phyloP scores from a whole-genome alignment of 1,140 invertebrate species.

The Temnothorax curvispinosus region DNA sequence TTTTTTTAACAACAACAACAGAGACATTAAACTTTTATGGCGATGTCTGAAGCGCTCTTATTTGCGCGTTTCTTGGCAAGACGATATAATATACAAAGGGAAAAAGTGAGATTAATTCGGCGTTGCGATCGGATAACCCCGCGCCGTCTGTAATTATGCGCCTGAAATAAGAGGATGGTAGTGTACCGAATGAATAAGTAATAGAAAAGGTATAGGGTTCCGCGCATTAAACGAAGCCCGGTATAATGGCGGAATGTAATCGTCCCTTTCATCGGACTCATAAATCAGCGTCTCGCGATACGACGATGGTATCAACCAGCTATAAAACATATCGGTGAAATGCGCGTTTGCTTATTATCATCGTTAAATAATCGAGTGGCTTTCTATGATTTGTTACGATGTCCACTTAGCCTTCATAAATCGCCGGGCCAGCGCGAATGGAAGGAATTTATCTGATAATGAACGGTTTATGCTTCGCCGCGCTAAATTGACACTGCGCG shows the following conservation, averaged over 20 bases:
- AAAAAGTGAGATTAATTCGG: constrained; percentile 22
- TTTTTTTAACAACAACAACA: not conserved
- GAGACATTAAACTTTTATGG: not conserved
- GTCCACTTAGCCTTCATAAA: constrained; percentile 19
- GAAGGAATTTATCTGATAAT: constrained; percentile 15
- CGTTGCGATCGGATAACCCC: constrained; percentile 32
- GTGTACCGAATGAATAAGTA: constrained; percentile 58
- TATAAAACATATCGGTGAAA: constrained; percentile 35
- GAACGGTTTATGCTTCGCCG: not conserved
- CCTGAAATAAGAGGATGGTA: constrained; percentile 54
- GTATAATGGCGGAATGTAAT: constrained; percentile 60
- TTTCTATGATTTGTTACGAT: constrained; percentile 51
- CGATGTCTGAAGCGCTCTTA: not conserved
- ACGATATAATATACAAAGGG: constrained; percentile 31
- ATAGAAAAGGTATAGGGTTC: constrained; percentile 56
- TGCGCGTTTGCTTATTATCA: constrained; percentile 39
- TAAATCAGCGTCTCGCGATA: constrained; percentile 56
- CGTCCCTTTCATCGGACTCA: constrained; percentile 58
- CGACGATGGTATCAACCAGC: constrained; percentile 43
- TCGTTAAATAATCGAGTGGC: constrained; percentile 37
- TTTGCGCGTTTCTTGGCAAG: not conserved
- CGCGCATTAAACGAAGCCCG: constrained; percentile 54
- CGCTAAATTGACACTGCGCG: not conserved
- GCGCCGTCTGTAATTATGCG: constrained; percentile 49
- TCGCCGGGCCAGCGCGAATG: not conserved